These are phyloP conservation scores for Rhinopomastus cyanomelas DNA, from an alignment of 2,113 vertebrate species.

Conservation along the genomic window DNA sequence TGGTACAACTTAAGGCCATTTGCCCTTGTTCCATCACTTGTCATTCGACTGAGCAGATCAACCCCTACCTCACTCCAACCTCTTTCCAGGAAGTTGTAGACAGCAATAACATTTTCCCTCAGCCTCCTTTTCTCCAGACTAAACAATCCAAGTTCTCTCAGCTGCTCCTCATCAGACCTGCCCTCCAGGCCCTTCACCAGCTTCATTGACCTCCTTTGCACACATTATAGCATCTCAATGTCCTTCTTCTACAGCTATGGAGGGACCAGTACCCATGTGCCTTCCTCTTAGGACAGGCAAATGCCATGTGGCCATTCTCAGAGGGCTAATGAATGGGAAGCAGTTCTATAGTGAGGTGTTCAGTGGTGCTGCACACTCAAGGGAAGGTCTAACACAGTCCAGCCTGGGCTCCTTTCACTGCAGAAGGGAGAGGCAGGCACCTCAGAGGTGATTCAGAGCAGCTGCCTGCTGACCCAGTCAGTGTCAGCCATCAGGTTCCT, in stretches of 20 bases:
- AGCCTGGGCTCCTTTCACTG: background rate
- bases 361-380: background rate
- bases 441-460: background rate
- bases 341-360: background rate
- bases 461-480: background rate
- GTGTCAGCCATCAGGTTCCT: background rate
- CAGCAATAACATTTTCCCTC: too few species aligned
- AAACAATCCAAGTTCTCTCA: too few species aligned
- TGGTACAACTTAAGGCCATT: too few species aligned
- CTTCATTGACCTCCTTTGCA: too few species aligned
- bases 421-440: background rate
- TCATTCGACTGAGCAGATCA: too few species aligned
- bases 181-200: too few species aligned
- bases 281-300: background rate
- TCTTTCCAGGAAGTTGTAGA: too few species aligned
- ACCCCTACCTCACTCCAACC: too few species aligned
- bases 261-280: background rate
- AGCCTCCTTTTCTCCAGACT: too few species aligned
- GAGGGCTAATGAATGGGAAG: background rate
- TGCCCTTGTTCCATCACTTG: too few species aligned
- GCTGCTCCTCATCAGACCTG: too few species aligned
- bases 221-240: background rate
- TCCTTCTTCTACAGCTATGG: background rate
- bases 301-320: background rate
- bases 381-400: fast-evolving